A percentile compares a stretch with the other conserved stretches of the same genome.
Evolutionary conservation across 1,140 invertebrate genomes (phyloP).

Genomic region (Aphelinus certus): DNA sequence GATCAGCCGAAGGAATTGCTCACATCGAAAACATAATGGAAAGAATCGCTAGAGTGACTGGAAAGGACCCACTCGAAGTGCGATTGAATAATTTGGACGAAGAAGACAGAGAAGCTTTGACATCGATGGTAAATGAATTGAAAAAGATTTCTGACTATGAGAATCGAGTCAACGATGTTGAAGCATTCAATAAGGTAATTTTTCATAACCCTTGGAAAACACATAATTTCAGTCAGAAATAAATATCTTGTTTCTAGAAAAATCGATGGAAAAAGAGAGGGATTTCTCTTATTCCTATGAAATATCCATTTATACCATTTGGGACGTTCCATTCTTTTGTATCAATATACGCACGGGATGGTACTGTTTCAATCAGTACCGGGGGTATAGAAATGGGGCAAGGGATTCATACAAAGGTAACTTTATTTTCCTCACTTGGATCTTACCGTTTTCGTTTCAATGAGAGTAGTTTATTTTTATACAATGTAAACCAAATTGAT

Average conservation of each 20-base stretch:
- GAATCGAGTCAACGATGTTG: conserved; percentile 66
- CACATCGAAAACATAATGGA: conserved; percentile 85
- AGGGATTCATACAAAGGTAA: conserved; percentile 79
- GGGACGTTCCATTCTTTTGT: conserved; percentile 73
- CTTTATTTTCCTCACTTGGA: no score
- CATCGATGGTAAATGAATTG: conserved; percentile 68
- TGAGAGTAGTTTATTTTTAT: no score
- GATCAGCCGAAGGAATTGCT: conserved; percentile 48
- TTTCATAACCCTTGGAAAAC: no score
- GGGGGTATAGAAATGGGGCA: conserved; percentile 88
- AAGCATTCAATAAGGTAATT: conserved; percentile 71
- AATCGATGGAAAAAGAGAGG: conserved; percentile 84
- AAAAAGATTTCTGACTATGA: conserved; percentile 72
- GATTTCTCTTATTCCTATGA: conserved; percentile 75
- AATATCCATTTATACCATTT: conserved; percentile 69
- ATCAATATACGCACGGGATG: conserved; percentile 79
- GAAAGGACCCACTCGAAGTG: conserved; percentile 76
- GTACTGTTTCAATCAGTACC: conserved; percentile 78
- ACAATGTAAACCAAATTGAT: no score
- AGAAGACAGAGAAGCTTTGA: conserved; percentile 50
- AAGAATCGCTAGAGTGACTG: conserved; percentile 75
- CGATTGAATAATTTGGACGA: conserved; percentile 70
- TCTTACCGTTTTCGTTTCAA: no score
- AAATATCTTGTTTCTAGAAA: conserved; percentile 45
- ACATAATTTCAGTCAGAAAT: no score